Evolutionary conservation across 1,140 invertebrate species (phyloP).

Genomic region (Notospermus geniculatus): DNA sequence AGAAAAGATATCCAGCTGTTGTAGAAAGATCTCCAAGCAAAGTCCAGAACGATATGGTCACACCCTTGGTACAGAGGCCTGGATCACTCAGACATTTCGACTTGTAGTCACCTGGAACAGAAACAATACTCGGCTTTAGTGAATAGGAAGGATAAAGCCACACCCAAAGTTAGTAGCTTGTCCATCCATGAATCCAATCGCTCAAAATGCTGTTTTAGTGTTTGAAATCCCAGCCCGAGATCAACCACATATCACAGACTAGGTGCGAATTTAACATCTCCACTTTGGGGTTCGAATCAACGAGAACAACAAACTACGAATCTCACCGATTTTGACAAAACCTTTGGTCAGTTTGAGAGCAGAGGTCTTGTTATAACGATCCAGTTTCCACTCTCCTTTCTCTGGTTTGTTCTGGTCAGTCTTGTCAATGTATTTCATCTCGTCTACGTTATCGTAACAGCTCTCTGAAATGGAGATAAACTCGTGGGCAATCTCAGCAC

Average conservation of each 20-base stretch:
- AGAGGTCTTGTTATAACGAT: not conserved
- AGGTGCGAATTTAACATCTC: no score
- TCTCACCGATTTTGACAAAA: no score
- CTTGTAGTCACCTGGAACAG: not conserved
- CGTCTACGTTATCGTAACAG: not conserved
- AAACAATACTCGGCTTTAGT: not conserved
- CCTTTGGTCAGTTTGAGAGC: no score
- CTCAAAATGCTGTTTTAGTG: no score
- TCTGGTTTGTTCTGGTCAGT: not conserved
- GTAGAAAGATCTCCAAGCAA: not conserved
- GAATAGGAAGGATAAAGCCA: no score
- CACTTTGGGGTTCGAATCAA: no score
- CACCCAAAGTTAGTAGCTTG: no score
- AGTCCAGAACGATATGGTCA: not conserved
- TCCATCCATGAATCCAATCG: no score
- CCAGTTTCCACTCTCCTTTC: not conserved
- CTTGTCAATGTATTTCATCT: not conserved
- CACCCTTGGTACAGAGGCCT: not conserved
- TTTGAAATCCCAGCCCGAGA: no score
- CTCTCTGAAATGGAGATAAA: not conserved
- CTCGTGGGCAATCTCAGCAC: no score
- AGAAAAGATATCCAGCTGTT: constrained; percentile 1
- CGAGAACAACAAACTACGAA: no score
- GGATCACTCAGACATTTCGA: constrained; percentile 4
- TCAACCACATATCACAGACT: no score